phyloP scores from a whole-genome alignment of 2,113 vertebrate genomes.

The Arizona elegans region DNA sequence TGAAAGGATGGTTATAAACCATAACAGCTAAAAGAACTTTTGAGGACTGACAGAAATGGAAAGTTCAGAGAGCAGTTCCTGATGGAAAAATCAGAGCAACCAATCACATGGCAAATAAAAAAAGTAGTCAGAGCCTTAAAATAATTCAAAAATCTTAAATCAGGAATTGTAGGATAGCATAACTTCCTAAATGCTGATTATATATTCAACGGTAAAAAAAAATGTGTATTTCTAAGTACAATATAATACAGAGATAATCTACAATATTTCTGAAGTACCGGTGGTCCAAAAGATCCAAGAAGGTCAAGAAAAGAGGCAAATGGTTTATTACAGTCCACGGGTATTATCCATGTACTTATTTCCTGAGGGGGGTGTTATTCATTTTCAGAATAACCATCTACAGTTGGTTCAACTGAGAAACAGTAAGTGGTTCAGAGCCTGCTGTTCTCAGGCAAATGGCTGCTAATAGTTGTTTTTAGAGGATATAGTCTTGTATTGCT shows the following conservation, averaged over 20 bases:
- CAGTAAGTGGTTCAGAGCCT: not conserved
- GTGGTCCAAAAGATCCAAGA: not conserved
- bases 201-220: slow-evolving; percentile 22
- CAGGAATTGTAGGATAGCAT: slow-evolving; percentile 50
- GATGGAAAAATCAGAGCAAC: slow-evolving; percentile 1
- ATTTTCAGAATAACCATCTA: not conserved
- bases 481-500: not conserved
- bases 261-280: not conserved
- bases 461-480: not conserved
- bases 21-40: not conserved
- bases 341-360: not conserved
- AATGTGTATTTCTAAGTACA: not conserved
- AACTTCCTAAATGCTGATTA: not conserved
- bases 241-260: not conserved
- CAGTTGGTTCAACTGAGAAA: not conserved
- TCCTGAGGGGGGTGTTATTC: not conserved
- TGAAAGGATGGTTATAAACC: not conserved
- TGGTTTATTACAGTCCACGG: not conserved
- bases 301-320: not conserved
- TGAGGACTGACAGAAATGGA: not conserved
- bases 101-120: slow-evolving; percentile 19
- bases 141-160: slow-evolving; percentile 42
- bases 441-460: not conserved
- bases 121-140: slow-evolving; percentile 40
- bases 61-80: slow-evolving; percentile 5